Base-by-base conservation (phyloP, 2,113 vertebrate species). In the Thryonomys swinderianus region DNA sequence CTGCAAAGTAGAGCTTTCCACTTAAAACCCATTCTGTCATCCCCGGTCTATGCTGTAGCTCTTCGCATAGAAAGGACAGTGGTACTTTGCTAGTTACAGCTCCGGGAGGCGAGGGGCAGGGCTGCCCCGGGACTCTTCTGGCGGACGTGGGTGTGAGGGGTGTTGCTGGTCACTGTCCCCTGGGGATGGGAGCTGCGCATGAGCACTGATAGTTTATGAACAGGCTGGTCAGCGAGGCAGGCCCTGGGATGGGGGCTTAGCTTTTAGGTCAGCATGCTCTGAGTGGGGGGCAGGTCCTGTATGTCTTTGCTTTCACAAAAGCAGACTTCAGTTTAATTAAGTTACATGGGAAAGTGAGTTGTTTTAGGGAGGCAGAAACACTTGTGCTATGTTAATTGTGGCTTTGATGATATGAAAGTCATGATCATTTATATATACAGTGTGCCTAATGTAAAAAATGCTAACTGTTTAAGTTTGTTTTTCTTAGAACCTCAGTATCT, bases 401-500 rank as follows among this genome's bases (percentile, higher is more conserved):
- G 76, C 40, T 76, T 53, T 71, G 40, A 62, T 95, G n/a, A 53
- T 94, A 69, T 32, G 18, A 86, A 95, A 95, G 86, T 88, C 8
- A 17, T 20, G 89, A 85, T 30, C 45, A 69, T 83, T 88, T 88
- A 25, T 51, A 7, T 86, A 37, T 79, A 40, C 4, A 74, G 18
- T 30, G 3, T 86, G 87, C 25, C 73, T 55, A 27, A 91, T 74
- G 95, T 89, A 14, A 10, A 93, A 92, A 82, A 37, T 85, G 55
- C n/a, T 89, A 81, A 89, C 79, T 84, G 23, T 62, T 86, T 64
- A 74, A 93, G 25, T 90, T 57, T 76, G 7, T 76, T 84, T 82
- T 97, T 94, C 93, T 81, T 93, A 99, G 99, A 98, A 99, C 99
- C 27, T 99, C 99, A 79, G 99, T 99, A n/a, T 99, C 99, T 85